Base-by-base conservation (phyloP, 2,113 vertebrate species). In the Aptenodytes forsteri region DNA sequence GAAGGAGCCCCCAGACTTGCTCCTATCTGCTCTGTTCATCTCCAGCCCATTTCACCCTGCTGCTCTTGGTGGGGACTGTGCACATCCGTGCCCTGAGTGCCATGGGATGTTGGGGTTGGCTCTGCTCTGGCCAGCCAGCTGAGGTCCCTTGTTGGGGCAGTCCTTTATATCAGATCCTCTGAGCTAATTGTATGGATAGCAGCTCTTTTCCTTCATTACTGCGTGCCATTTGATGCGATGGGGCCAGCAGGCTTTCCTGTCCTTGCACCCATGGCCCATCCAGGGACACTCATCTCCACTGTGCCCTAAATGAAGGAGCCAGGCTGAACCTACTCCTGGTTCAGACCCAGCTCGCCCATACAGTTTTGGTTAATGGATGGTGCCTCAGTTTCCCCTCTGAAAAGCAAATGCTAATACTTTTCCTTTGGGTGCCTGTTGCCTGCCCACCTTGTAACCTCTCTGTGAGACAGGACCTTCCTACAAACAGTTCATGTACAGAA, bases 211-310 rank as follows among this genome's bases (percentile, higher is more conserved):
- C 47, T 47, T 25, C 23, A 1, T 50, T 22, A 21, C 23, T 16
- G 1, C 2, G 1, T 23, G 5, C 11, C 7, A 6, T 46, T 22
- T 20, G 16, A 27, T 56, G 16, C 2, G 11, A 1, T 20, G 12
- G 21, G 32, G 18, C n/a, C 21, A 9, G n/a, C 14, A 46, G 32
- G 20, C 19, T 70, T 52, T 49, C 21, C 54, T 49, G 19, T 71
- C 17, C 58, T 58, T 34, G 47, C 18, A 11, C 27, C 23, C 30
- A 10, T 30, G 34, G 32, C 23, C 47, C 44, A 13, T 9, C 6
- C 32, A 16, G 19, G 69, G 34, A 21, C 19, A 6, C 23, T 42
- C 20, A 34, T 29, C 27, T 30, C 42, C 27, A 3, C 30, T 2
- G 1, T 27, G 20, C 29, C 30, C 29, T 9, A 5, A n/a, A 62